phyloP scores from a whole-genome alignment of 2,888 invertebrate genomes.

The Limenitis camilla region DNA sequence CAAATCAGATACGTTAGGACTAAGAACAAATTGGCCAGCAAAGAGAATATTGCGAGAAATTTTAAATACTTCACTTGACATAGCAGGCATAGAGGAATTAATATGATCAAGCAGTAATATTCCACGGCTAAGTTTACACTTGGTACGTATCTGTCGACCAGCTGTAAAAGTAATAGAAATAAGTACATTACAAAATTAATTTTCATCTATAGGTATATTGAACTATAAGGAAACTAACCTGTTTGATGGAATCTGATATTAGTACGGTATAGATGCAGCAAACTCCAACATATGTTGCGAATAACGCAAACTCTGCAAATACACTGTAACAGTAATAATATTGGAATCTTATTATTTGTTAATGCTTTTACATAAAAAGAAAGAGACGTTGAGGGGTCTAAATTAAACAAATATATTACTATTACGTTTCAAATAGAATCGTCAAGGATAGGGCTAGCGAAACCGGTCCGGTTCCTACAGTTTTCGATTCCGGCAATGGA shows the following conservation, averaged over 20 bases:
- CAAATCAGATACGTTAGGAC: constrained; percentile 86
- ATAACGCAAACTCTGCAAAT: constrained; percentile 77
- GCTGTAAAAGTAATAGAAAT: constrained; percentile 43
- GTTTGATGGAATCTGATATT: constrained; percentile 79
- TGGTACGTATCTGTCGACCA: constrained; percentile 55
- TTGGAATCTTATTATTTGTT: too few species aligned
- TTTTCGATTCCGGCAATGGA: too few species aligned
- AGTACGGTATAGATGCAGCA: constrained; percentile 86
- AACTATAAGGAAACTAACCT: constrained; percentile 69
- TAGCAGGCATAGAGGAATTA: constrained; percentile 52
- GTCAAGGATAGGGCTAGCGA: too few species aligned
- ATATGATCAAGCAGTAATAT: constrained; percentile 58
- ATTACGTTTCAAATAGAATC: too few species aligned
- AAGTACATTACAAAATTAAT: not conserved
- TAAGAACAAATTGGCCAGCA: constrained; percentile 89
- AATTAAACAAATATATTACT: too few species aligned
- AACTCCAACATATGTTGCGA: constrained; percentile 80
- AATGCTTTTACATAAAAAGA: too few species aligned
- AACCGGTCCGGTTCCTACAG: too few species aligned
- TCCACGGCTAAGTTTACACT: constrained; percentile 47
- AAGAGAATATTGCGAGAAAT: constrained; percentile 90
- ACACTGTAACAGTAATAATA: constrained; percentile 37
- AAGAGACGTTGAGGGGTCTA: too few species aligned
- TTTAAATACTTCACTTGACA: constrained; percentile 82
- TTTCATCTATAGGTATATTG: not conserved